phyloP scores from a whole-genome alignment of 2,888 invertebrate genomes.

The Noctua comes region DNA sequence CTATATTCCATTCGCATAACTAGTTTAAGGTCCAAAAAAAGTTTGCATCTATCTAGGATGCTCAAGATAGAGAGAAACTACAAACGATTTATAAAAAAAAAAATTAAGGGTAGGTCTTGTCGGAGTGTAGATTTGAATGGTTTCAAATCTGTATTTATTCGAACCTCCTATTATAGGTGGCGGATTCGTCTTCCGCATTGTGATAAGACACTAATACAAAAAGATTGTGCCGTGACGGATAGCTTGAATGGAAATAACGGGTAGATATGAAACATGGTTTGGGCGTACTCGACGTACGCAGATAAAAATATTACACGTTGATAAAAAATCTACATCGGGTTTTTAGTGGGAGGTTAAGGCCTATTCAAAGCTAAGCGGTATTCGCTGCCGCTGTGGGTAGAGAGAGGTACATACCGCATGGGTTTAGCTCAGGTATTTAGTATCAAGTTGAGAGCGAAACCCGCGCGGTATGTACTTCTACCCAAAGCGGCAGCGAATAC shows the following conservation, averaged over 20 bases:
- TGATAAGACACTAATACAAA: constrained; percentile 10
- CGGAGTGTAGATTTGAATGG: not conserved
- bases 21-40: not conserved
- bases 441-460: too few relatives aligned
- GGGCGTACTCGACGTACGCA: constrained; percentile 1
- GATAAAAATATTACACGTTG: constrained; percentile 6
- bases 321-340: constrained; percentile 10
- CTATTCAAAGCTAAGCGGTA: too few relatives aligned
- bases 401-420: too few relatives aligned
- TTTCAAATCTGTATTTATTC: constrained; percentile 1
- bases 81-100: not conserved
- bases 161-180: not conserved
- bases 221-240: constrained; percentile 15
- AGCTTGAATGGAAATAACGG: constrained; percentile 3
- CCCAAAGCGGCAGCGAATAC: too few relatives aligned
- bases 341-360: not conserved
- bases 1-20: not conserved
- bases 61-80: not conserved
- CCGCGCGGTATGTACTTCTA: too few relatives aligned
- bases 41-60: not conserved
- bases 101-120: not conserved
- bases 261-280: constrained; percentile 31
- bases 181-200: not conserved
- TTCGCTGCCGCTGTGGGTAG: too few relatives aligned
- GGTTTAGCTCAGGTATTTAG: too few relatives aligned